Conservation (phyloP, 2,888 invertebrate species). For the Rutpela maculata region DNA sequence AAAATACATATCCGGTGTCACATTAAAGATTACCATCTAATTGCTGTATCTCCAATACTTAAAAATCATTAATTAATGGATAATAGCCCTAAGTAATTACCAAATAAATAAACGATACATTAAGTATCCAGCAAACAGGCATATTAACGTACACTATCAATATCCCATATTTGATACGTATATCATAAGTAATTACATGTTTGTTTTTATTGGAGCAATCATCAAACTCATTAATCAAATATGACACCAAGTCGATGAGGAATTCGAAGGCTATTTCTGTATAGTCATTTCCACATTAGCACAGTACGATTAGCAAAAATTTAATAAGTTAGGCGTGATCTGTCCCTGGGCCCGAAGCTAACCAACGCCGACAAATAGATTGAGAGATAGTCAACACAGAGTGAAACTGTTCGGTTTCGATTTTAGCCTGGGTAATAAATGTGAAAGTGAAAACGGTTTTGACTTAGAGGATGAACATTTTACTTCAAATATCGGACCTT, state of each 20-base stretch:
- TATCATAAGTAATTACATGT: slow-evolving; percentile 53
- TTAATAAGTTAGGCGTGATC: slow-evolving; percentile 17
- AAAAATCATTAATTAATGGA: not conserved
- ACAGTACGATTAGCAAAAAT: slow-evolving; percentile 42
- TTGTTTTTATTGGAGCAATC: slow-evolving; percentile 55
- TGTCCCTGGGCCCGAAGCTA: not conserved
- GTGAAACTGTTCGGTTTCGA: not conserved
- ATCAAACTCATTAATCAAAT: slow-evolving; percentile 55
- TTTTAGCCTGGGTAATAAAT: not conserved
- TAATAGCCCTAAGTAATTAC: slow-evolving; percentile 29
- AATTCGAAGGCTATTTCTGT: slow-evolving; percentile 52
- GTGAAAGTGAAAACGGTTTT: too few species aligned
- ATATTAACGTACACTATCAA: slow-evolving; percentile 48
- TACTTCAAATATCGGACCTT: too few species aligned
- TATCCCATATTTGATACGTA: slow-evolving; percentile 42
- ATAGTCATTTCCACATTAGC: slow-evolving; percentile 48
- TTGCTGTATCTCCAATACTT: not conserved
- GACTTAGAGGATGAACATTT: too few species aligned
- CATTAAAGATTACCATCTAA: not conserved
- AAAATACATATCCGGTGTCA: not conserved
- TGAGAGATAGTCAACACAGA: not conserved
- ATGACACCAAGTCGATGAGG: slow-evolving; percentile 51
- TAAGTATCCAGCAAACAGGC: slow-evolving; percentile 24
- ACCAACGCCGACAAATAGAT: not conserved
- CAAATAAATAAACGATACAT: slow-evolving; percentile 16